Base-by-base conservation (phyloP, 2,113 vertebrate species). In the Diadophis punctatus region DNA sequence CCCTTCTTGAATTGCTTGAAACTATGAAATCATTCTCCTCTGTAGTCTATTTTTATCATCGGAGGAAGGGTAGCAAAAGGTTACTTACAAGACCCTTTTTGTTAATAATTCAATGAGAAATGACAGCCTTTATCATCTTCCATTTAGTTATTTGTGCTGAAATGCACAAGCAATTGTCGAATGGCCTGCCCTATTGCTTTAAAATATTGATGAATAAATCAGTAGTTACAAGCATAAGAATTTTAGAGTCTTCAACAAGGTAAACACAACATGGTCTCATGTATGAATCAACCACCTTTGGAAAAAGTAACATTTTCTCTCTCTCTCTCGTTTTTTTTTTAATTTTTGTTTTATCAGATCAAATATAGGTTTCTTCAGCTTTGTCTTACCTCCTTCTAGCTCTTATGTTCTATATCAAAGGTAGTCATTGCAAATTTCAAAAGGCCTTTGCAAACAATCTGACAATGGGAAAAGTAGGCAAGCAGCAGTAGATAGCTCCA, bases 141-240 rank as follows among this genome's bases (percentile, higher is more conserved):
- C 46, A 49, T 51, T 86, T 58, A 39, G 30, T 63, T 93, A 53
- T 87, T 85, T 68, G 58, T 43, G 48, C 88, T 86, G 90, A 58
- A 80, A 58, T 88, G 84, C 90, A 85, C 27, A 49, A 27, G 63
- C 22, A 88, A 51, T 88, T 93, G 86, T 88, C 43, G 43, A 90
- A 84, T 87, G 23, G 11, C 18, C n/a, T 93, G 25, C 58, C 53
- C 63, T 30, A 16, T 80, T 87, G 68, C 55, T 34, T 48, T 90
- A 53, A 90, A 93, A 90, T 87, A 93, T 84, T 88, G 49, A 91
- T 88, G 52, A 88, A 84, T 56, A 93, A 86, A 53, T 53, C 43
- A 52, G 51, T 84, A 88, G 14, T 60, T 85, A 60, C 46, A 91
- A 25, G 30, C 30, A 25, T 18, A 88, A 51, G 14, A 16, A 60